phyloP scores from a whole-genome alignment of 2,113 vertebrate species.

The Caloenas nicobarica region DNA sequence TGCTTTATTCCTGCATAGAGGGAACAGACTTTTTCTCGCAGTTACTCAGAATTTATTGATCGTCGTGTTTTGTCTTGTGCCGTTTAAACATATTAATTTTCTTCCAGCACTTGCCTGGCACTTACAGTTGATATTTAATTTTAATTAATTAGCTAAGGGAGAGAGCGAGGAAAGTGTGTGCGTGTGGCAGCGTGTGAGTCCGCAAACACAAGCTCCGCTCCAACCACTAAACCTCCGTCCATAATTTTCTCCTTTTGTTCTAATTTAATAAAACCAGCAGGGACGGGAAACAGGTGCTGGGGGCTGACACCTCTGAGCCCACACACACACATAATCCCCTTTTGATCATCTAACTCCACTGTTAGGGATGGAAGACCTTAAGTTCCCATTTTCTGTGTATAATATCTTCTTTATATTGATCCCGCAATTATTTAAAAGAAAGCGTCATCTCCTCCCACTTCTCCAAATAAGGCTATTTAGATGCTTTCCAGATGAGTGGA shows the following conservation, averaged over 20 bases:
- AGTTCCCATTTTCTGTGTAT: constrained; percentile 24
- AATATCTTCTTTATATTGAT: constrained; percentile 64
- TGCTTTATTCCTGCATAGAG: neutral
- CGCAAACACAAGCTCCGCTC: neutral
- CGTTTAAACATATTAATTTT: constrained; percentile 19
- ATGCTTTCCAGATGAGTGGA: constrained; percentile 80
- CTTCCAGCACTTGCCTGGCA: neutral
- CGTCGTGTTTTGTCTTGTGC: neutral
- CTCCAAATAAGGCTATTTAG: constrained; percentile 82
- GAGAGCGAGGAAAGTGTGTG: neutral
- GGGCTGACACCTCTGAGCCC: neutral
- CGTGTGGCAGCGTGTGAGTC: neutral
- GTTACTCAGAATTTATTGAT: neutral
- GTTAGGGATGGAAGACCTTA: constrained; percentile 24
- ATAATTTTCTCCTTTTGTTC: constrained; percentile 40
- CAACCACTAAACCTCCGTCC: neutral
- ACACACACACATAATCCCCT: neutral
- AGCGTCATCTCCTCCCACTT: constrained; percentile 72
- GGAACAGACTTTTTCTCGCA: neutral
- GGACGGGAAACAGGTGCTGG: constrained; percentile 27
- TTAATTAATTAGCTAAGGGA: constrained; percentile 32
- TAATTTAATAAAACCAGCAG: constrained; percentile 53
- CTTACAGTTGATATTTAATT: constrained; percentile 41
- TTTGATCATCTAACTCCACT: neutral
- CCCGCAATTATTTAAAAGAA: constrained; percentile 78